Percentiles rank a stretch among this genome's conserved stretches.
phyloP scores from a whole-genome alignment of 2,797 vertebrate species.

The Acipenser transmontanus region DNA sequence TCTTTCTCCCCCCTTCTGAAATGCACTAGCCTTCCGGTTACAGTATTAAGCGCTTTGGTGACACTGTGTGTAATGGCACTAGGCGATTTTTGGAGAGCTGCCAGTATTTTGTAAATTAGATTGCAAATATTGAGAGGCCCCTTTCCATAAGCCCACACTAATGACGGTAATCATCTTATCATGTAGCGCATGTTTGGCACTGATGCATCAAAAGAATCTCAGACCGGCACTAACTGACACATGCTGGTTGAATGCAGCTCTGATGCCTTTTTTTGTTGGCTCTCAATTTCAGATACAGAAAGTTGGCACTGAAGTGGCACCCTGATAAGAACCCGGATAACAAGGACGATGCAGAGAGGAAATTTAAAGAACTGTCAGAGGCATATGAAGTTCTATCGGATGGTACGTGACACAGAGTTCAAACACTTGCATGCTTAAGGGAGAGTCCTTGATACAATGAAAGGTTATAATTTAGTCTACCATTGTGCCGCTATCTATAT shows the following conservation, averaged over 20 bases:
- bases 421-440: not conserved
- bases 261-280: not conserved
- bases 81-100: too few species aligned
- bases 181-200: too few species aligned
- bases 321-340: conserved; percentile 96
- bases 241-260: not conserved
- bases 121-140: too few species aligned
- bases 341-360: conserved; percentile 86
- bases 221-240: too few species aligned
- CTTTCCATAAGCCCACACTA: too few species aligned
- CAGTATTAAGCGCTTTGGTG: too few species aligned
- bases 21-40: too few species aligned
- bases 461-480: not conserved
- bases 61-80: too few species aligned
- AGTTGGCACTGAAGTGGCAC: conserved; percentile 90
- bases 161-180: too few species aligned
- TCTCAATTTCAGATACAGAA: conserved; percentile 74
- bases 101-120: too few species aligned
- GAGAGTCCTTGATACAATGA: conserved; percentile 1
- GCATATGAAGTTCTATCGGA: conserved; percentile 95
- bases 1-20: too few species aligned
- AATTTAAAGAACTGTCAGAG: conserved; percentile 92
- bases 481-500: conserved; percentile 1
- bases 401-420: conserved; percentile 52
- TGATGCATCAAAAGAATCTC: too few species aligned